phyloP scores from a whole-genome alignment of 2,797 vertebrate genomes.

The Malacoraja senta region DNA sequence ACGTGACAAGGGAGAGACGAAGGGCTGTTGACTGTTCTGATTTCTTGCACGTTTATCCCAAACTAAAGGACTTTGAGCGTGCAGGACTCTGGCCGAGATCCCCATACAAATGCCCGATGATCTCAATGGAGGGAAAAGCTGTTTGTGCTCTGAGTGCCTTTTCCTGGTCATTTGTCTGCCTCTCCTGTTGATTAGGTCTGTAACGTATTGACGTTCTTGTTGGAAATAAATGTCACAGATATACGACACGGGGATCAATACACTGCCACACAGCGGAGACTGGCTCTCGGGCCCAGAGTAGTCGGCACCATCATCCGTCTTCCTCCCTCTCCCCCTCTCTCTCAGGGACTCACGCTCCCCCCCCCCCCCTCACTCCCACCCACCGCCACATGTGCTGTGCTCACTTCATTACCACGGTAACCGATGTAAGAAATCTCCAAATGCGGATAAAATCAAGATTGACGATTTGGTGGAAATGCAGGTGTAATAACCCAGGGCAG shows the following conservation, averaged over 20 bases:
- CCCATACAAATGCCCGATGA: too few relatives aligned
- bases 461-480: not conserved
- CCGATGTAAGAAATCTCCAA: constrained; percentile 28
- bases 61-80: not conserved
- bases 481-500: not conserved
- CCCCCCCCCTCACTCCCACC: not conserved
- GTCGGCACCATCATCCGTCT: not conserved
- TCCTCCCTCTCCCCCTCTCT: not conserved
- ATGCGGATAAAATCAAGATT: constrained; percentile 26
- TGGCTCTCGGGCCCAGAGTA: not conserved
- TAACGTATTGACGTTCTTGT: constrained; percentile 32
- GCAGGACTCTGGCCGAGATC: not conserved
- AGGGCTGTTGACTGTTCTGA: too few relatives aligned
- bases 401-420: constrained; percentile 12
- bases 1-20: not conserved
- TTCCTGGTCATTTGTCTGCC: not conserved
- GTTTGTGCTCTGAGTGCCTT: not conserved
- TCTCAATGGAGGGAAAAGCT: not conserved
- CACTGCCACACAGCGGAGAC: not conserved
- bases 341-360: not conserved
- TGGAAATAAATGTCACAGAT: constrained; percentile 33
- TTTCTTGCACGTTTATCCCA: not conserved
- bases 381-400: not conserved
- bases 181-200: constrained; percentile 12
- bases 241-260: constrained; percentile 24